A percentile compares a stretch with the other conserved stretches of the same genome.
These are phyloP conservation scores for Miniopterus natalensis DNA, from an alignment of 2,113 vertebrate species.

Conservation along the genomic window DNA sequence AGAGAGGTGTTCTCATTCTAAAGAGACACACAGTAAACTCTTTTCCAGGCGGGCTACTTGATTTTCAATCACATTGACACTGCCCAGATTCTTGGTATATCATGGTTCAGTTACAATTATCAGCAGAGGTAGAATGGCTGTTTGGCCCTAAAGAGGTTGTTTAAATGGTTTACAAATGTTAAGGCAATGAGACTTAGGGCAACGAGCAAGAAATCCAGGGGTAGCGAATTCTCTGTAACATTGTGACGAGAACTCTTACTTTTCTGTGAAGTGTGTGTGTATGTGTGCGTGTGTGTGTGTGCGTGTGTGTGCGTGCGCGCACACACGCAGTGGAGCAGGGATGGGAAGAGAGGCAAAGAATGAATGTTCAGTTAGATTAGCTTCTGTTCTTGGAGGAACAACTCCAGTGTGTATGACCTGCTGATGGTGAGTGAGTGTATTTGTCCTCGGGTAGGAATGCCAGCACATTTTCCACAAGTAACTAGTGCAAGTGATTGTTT, in stretches of 20 bases:
- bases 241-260: constrained; percentile 64
- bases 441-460: constrained; percentile 9
- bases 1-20: constrained; percentile 56
- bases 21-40: constrained; percentile 34
- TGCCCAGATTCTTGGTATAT: constrained; percentile 48
- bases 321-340: not conserved
- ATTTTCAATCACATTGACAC: constrained; percentile 63
- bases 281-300: not conserved
- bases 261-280: constrained; percentile 43
- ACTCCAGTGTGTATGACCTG: constrained; percentile 59
- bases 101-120: constrained; percentile 53
- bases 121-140: constrained; percentile 28
- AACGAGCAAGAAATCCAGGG: constrained; percentile 61
- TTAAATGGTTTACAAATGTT: constrained; percentile 33
- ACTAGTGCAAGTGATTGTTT: constrained; percentile 56
- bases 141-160: constrained; percentile 62
- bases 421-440: constrained; percentile 37
- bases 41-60: constrained; percentile 62
- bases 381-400: constrained; percentile 64
- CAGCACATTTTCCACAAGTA: constrained; percentile 65
- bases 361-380: constrained; percentile 60
- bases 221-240: constrained; percentile 55
- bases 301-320: constrained; percentile 25
- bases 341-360: constrained; percentile 20
- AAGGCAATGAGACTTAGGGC: constrained; percentile 31